Conservation (phyloP, 2,113 vertebrate genomes). For the Copsychus sechellarum region DNA sequence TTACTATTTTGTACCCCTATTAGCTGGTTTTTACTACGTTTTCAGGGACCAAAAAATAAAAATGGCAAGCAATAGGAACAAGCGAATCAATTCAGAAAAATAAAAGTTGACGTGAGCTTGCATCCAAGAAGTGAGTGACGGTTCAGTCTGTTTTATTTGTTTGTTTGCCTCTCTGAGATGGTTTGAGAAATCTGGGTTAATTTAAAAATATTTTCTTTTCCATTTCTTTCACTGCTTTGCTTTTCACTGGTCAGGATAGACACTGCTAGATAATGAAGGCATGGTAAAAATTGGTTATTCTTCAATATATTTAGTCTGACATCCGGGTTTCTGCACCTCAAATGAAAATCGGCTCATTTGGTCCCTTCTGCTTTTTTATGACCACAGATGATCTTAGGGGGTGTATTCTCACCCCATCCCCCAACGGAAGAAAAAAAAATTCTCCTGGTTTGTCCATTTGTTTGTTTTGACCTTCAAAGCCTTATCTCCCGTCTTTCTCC, state of each 20-base stretch:
- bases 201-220: neutral
- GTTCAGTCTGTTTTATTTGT: neutral
- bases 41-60: constrained; percentile 31
- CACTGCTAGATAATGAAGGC: neutral
- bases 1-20: neutral
- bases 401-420: neutral
- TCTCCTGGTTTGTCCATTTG: neutral
- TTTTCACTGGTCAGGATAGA: neutral
- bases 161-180: neutral
- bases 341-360: neutral
- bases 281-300: neutral
- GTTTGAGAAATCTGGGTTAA: neutral
- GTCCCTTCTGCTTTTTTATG: neutral
- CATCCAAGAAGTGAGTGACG: neutral
- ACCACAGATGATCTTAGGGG: neutral
- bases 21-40: constrained; percentile 40
- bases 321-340: neutral
- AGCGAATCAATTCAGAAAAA: constrained; percentile 50
- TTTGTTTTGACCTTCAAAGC: constrained; percentile 18
- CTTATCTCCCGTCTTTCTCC: neutral
- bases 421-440: neutral
- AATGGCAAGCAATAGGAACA: constrained; percentile 5
- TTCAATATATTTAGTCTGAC: neutral
- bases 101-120: constrained; percentile 41
- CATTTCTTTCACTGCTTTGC: neutral